These are phyloP conservation scores for Amphipoea oculea DNA, from an alignment of 2,888 invertebrate genomes.

Conservation along the genomic window DNA sequence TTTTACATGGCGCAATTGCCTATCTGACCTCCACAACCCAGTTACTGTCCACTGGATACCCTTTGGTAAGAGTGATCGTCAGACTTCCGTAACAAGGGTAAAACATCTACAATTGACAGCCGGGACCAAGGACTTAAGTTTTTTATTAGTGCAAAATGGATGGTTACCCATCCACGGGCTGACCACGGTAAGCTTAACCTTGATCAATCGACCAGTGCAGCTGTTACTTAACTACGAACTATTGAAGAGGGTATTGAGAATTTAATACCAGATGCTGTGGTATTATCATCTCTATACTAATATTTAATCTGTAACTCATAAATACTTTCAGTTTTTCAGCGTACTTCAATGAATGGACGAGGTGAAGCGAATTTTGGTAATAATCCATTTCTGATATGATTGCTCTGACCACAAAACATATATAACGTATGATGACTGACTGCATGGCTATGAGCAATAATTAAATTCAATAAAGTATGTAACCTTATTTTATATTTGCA, in stretches of 20 bases:
- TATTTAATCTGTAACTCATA: slow-evolving; percentile 31
- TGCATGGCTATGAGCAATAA: no score
- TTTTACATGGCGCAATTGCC: no score
- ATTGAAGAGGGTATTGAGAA: not conserved
- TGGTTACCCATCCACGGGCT: not conserved
- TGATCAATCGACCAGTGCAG: not conserved
- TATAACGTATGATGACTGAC: not conserved
- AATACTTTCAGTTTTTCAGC: slow-evolving; percentile 30
- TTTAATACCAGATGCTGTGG: not conserved
- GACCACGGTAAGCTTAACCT: not conserved
- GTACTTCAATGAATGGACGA: slow-evolving; percentile 14
- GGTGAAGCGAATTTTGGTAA: slow-evolving; percentile 7
- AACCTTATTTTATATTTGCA: no score
- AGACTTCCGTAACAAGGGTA: no score
- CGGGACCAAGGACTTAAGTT: not conserved
- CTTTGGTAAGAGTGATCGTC: no score
- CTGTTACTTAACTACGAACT: not conserved
- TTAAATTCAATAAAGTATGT: no score
- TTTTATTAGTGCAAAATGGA: not conserved
- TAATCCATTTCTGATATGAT: slow-evolving; percentile 8
- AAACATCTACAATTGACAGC: not conserved
- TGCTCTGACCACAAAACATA: slow-evolving; percentile 4
- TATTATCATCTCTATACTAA: slow-evolving; percentile 30
- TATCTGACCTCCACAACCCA: no score
- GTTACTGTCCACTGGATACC: no score